Conservation (phyloP, 2,888 invertebrate genomes). For the Sarcophaga caerulescens region DNA sequence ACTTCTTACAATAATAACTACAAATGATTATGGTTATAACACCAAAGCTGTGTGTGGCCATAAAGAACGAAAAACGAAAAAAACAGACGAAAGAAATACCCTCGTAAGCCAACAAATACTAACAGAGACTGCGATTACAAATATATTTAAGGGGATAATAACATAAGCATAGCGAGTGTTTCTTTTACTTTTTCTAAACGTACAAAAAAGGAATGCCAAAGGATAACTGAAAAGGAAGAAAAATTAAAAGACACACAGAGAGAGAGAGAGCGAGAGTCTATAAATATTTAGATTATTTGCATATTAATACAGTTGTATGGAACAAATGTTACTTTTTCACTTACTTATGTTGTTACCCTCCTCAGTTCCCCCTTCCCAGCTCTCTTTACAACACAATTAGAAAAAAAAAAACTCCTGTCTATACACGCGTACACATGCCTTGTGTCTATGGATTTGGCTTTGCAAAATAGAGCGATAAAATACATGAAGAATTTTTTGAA, state of each 20-base stretch:
- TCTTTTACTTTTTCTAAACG: background rate
- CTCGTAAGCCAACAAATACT: background rate
- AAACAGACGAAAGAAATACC: background rate
- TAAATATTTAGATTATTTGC: slow-evolving; percentile 80
- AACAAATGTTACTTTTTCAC: slow-evolving; percentile 52
- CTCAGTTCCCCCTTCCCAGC: background rate
- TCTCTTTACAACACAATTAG: background rate
- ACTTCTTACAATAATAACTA: slow-evolving; percentile 53
- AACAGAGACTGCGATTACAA: slow-evolving; percentile 19
- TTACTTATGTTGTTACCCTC: background rate
- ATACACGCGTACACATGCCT: background rate
- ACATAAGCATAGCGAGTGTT: slow-evolving; percentile 1
- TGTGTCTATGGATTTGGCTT: background rate
- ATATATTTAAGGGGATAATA: background rate
- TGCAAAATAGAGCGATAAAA: slow-evolving; percentile 24
- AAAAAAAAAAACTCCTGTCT: background rate
- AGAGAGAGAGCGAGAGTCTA: slow-evolving; percentile 62
- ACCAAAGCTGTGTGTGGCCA: background rate
- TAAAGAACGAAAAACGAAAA: background rate
- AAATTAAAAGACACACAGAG: too few species aligned
- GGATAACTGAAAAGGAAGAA: background rate
- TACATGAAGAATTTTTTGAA: slow-evolving; percentile 39
- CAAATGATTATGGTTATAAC: slow-evolving; percentile 59
- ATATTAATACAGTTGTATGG: slow-evolving; percentile 73
- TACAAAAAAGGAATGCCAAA: background rate